Percentiles rank a stretch among this genome's conserved stretches.
Evolutionary conservation across 2,888 invertebrate species (phyloP).

Genomic region (Tetragonisca angustula): DNA sequence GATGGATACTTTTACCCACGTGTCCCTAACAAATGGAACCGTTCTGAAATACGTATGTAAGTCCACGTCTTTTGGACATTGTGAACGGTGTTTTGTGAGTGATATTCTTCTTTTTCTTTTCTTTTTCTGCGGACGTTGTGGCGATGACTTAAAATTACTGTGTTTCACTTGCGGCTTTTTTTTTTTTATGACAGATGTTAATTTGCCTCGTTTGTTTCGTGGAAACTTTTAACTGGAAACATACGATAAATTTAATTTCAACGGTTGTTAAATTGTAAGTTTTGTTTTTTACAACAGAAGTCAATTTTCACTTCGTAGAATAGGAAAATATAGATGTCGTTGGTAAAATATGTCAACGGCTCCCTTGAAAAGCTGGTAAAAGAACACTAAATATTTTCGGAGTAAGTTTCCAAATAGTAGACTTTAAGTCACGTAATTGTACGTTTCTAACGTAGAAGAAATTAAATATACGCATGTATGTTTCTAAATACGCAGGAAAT

Average conservation of each 20-base stretch:
- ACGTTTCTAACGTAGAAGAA: neutral
- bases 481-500: neutral
- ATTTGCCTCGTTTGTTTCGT: neutral
- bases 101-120: neutral
- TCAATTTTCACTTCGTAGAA: neutral
- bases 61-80: neutral
- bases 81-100: neutral
- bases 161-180: neutral
- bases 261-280: no score
- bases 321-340: neutral
- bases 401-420: neutral
- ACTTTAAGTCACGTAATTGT: neutral
- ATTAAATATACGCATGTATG: neutral
- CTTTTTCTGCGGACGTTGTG: neutral
- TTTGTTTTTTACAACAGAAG: no score
- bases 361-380: no score
- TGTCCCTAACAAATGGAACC: neutral
- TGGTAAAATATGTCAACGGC: no score
- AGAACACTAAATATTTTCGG: neutral
- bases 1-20: neutral
- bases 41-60: neutral
- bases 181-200: neutral
- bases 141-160: neutral
- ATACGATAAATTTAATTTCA: no score
- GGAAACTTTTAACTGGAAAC: neutral